Evolutionary conservation across 2,888 invertebrate species (phyloP).

Genomic region (Cyclophora albipunctata): DNA sequence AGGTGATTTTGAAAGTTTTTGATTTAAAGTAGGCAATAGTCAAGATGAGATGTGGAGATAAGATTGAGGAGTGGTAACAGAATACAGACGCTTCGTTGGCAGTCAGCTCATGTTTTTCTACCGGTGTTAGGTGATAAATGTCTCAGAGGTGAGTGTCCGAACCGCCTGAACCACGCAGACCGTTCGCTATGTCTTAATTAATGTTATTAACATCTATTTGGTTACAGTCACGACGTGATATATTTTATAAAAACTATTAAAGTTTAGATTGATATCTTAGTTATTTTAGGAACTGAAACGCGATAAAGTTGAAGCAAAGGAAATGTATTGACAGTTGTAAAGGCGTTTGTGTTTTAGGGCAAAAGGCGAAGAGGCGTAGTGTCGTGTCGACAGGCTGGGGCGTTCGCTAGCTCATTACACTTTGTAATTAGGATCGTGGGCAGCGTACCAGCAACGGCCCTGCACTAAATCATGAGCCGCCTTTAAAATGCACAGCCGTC

Average conservation of each 20-base stretch:
- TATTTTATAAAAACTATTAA: background rate
- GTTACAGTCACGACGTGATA: background rate
- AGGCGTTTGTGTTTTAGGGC: conserved; percentile 18
- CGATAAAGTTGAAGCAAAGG: no score
- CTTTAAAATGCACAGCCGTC: conserved; percentile 49
- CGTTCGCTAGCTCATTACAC: conserved; percentile 60
- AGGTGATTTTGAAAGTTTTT: conserved; percentile 6
- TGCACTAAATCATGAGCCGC: conserved; percentile 63
- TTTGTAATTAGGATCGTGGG: conserved; percentile 70
- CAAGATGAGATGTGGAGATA: conserved; percentile 28
- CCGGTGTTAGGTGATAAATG: conserved; percentile 10
- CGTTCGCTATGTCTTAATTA: no score
- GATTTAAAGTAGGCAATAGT: conserved; percentile 22
- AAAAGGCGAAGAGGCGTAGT: conserved; percentile 29
- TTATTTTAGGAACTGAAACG: no score
- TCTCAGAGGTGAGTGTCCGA: conserved; percentile 7
- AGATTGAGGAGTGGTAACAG: conserved; percentile 21
- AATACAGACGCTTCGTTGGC: conserved; percentile 11
- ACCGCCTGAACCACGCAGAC: no score
- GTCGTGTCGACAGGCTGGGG: conserved; percentile 33
- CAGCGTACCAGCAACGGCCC: conserved; percentile 47
- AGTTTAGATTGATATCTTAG: no score
- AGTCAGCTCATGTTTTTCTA: conserved; percentile 7
- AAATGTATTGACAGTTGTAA: conserved; percentile 18
- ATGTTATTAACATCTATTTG: no score